phyloP scores from a whole-genome alignment of 2,113 vertebrate genomes.

The Rhizomys pruinosus region DNA sequence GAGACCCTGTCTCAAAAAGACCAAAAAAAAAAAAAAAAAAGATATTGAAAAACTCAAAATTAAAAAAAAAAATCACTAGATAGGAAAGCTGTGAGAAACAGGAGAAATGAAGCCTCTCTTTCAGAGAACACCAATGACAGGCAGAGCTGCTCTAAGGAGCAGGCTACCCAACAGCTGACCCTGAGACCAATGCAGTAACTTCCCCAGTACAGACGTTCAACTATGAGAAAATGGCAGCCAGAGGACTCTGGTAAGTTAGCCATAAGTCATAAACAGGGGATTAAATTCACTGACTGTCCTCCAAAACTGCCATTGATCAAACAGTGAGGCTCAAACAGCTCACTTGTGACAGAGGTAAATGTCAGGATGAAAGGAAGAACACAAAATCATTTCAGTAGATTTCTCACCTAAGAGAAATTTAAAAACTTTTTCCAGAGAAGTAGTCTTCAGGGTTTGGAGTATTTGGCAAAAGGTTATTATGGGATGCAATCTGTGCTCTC shows the following conservation, averaged over 20 bases:
- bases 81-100: constrained; percentile 10
- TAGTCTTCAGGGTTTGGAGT: not conserved
- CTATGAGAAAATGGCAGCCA: not conserved
- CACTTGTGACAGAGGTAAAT: constrained; percentile 47
- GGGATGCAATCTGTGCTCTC: not conserved
- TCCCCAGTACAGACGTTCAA: not conserved
- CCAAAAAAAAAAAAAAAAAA: too few species aligned
- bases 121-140: not conserved
- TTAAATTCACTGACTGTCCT: constrained; percentile 58
- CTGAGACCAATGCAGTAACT: constrained; percentile 24
- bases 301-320: constrained; percentile 62
- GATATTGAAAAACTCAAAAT: too few species aligned
- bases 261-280: constrained; percentile 60
- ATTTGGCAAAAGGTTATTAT: not conserved
- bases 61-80: not conserved
- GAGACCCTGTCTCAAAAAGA: too few species aligned
- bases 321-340: constrained; percentile 58
- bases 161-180: not conserved
- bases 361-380: constrained; percentile 53
- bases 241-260: constrained; percentile 55
- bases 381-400: constrained; percentile 5
- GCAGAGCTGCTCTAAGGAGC: not conserved
- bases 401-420: constrained; percentile 49
- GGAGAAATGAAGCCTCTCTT: not conserved
- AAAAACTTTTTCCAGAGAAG: constrained; percentile 59